A percentile compares a stretch with the other conserved stretches of the same genome.
Conservation (phyloP, 2,797 vertebrate genomes). For the Sus cebifrons region DNA sequence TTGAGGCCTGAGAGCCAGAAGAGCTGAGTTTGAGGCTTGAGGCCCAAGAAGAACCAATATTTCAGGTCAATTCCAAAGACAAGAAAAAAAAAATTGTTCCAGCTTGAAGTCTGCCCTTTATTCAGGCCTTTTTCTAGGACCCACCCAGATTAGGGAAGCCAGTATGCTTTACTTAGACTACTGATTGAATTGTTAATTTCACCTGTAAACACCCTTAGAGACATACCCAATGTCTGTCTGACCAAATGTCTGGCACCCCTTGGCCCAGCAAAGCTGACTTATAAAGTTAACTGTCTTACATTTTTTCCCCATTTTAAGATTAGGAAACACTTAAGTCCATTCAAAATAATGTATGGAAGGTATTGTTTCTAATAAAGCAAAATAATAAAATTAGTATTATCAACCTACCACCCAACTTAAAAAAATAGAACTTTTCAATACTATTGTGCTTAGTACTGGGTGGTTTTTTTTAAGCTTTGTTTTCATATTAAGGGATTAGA, state of each 20-base stretch:
- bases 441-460: not conserved
- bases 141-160: too few relatives aligned
- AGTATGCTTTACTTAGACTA: too few relatives aligned
- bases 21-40: not conserved
- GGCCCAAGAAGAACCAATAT: not conserved
- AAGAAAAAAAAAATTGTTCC: not conserved
- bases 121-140: too few relatives aligned
- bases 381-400: constrained; percentile 8
- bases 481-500: not conserved
- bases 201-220: too few relatives aligned
- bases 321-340: not conserved
- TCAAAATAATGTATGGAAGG: not conserved
- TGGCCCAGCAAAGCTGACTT: too few relatives aligned
- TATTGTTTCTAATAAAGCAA: constrained; percentile 8
- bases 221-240: too few relatives aligned
- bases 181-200: too few relatives aligned
- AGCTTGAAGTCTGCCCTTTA: not conserved
- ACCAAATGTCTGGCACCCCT: too few relatives aligned
- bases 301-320: not conserved
- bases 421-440: not conserved
- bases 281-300: too few relatives aligned
- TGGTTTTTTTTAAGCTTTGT: not conserved
- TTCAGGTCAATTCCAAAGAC: not conserved
- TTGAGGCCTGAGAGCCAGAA: not conserved
- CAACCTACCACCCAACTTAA: not conserved